phyloP scores from a whole-genome alignment of 2,888 invertebrate species.

The Amiota minor region DNA sequence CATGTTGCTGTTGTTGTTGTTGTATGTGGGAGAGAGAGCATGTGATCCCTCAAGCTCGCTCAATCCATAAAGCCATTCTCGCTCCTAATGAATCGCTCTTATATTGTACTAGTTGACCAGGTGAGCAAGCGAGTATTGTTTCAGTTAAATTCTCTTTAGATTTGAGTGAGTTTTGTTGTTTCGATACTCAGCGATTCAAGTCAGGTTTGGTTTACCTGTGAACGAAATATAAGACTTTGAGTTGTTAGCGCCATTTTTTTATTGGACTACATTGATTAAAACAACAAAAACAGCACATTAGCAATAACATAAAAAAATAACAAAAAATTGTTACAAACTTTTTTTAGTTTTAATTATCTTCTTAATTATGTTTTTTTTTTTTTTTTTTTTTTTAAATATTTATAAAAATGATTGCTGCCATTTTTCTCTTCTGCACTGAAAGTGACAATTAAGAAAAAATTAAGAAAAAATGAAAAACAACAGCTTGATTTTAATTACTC shows the following conservation, averaged over 20 bases:
- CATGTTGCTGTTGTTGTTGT: slow-evolving; percentile 19
- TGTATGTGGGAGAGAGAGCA: slow-evolving; percentile 36
- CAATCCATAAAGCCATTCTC: neutral
- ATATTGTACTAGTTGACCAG: slow-evolving; percentile 1
- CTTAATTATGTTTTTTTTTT: too few species aligned
- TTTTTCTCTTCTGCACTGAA: too few species aligned
- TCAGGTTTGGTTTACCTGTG: neutral
- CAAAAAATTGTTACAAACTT: too few species aligned
- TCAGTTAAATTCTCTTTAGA: too few species aligned
- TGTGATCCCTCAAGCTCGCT: slow-evolving; percentile 40
- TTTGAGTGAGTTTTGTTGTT: neutral
- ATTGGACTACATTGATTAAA: neutral
- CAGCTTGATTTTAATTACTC: too few species aligned
- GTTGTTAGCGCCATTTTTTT: slow-evolving; percentile 4
- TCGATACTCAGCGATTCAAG: neutral
- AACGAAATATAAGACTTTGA: neutral
- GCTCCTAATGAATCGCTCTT: slow-evolving; percentile 10
- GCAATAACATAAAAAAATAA: too few species aligned
- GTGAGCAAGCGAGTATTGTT: neutral
- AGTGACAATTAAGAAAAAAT: too few species aligned
- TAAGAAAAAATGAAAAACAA: too few species aligned
- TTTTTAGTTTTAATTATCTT: too few species aligned
- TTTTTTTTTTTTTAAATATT: too few species aligned
- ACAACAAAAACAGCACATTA: too few species aligned
- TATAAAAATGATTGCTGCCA: too few species aligned